Conservation (phyloP, 2,113 vertebrate species). For the Alaudala cheleensis region DNA sequence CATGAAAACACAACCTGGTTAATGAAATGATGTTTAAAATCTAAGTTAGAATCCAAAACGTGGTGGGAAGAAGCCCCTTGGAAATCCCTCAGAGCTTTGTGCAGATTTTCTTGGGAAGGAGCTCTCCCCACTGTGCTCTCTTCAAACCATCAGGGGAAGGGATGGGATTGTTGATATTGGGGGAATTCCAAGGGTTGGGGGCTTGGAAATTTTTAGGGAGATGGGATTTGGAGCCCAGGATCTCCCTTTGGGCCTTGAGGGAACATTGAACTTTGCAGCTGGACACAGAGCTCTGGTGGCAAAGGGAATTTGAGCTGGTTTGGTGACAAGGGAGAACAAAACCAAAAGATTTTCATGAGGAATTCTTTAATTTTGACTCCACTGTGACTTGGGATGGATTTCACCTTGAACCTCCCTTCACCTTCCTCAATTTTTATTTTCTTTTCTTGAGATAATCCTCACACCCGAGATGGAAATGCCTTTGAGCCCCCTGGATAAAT, state of each 20-base stretch:
- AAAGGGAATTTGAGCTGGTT: background rate
- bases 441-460: background rate
- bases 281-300: background rate
- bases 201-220: background rate
- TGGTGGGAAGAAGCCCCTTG: background rate
- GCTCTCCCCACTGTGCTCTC: background rate
- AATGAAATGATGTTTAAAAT: background rate
- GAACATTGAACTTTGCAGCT: background rate
- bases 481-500: background rate
- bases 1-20: background rate
- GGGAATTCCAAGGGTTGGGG: background rate
- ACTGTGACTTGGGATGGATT: slow-evolving; percentile 8
- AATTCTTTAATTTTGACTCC: slow-evolving; percentile 12
- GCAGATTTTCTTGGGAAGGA: background rate
- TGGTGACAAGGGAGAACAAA: background rate
- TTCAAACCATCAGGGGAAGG: background rate
- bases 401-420: slow-evolving; percentile 24
- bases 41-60: background rate
- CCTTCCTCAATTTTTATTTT: background rate
- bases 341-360: slow-evolving; percentile 19
- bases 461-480: slow-evolving; percentile 15
- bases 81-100: background rate
- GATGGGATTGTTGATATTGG: background rate
- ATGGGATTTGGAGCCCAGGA: background rate
- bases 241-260: background rate